Conservation (phyloP, 2,888 invertebrate species). For the Drosophila pegasa region DNA sequence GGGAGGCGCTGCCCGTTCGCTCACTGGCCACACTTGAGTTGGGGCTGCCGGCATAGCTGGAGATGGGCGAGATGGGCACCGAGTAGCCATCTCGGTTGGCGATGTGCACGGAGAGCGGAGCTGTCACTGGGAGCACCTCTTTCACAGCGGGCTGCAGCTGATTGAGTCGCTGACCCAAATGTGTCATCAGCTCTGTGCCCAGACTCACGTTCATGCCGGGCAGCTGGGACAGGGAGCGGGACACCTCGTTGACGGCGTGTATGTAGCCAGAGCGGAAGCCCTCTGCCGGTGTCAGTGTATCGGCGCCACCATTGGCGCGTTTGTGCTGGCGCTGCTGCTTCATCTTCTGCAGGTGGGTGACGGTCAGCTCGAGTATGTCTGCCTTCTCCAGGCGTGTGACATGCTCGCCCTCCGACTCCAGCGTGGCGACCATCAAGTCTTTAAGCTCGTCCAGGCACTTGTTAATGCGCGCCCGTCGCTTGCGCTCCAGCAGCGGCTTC, state of each 20-base stretch:
- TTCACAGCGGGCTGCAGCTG: slow-evolving; percentile 83
- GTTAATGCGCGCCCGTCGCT: slow-evolving; percentile 95
- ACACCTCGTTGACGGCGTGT: slow-evolving; percentile 95
- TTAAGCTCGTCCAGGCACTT: slow-evolving; percentile 95
- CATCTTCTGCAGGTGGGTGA: slow-evolving; percentile 92
- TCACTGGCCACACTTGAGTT: slow-evolving; percentile 78
- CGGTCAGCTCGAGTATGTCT: slow-evolving; percentile 94
- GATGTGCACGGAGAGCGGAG: slow-evolving; percentile 82
- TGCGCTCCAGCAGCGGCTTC: slow-evolving; percentile 96
- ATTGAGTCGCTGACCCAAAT: slow-evolving; percentile 93
- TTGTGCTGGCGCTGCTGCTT: slow-evolving; percentile 87
- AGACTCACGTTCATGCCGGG: slow-evolving; percentile 94
- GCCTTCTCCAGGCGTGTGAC: slow-evolving; percentile 96
- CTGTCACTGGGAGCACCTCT: slow-evolving; percentile 74
- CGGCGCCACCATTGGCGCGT: slow-evolving; percentile 83
- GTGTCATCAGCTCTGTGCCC: slow-evolving; percentile 95
- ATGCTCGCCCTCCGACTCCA: slow-evolving; percentile 93
- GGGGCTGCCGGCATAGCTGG: slow-evolving; percentile 83
- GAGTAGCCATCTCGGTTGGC: slow-evolving; percentile 78
- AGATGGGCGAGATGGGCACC: slow-evolving; percentile 83
- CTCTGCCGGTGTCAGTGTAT: slow-evolving; percentile 89
- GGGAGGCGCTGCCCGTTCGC: slow-evolving; percentile 45
- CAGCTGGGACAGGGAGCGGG: slow-evolving; percentile 92
- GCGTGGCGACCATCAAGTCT: slow-evolving; percentile 91
- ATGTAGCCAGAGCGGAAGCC: slow-evolving; percentile 95